These are phyloP conservation scores for Tragopan temminckii DNA, from an alignment of 2,797 vertebrate species.

Conservation along the genomic window DNA sequence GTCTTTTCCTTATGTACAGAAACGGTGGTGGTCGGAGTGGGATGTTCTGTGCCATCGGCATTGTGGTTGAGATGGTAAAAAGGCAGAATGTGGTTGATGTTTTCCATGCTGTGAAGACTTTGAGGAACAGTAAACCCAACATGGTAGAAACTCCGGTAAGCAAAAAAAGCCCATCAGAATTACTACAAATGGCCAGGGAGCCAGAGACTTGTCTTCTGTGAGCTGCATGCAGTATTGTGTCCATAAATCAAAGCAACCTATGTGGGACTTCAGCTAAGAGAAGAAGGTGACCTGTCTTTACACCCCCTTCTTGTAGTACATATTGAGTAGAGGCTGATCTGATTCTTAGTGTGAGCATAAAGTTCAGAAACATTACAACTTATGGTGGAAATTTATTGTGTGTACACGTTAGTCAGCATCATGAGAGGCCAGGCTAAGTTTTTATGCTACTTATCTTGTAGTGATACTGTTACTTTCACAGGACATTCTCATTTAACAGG, in stretches of 20 bases:
- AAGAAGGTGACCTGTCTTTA: background rate
- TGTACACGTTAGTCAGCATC: background rate
- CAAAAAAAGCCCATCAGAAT: background rate
- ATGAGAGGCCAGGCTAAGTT: background rate
- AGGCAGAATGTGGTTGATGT: constrained; percentile 98
- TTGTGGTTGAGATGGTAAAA: constrained; percentile 98
- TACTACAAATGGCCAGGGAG: background rate
- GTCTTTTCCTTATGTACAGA: constrained; percentile 73
- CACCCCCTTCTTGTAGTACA: background rate
- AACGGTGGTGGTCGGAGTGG: constrained; percentile 96
- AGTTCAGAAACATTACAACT: background rate
- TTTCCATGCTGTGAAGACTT: constrained; percentile 97
- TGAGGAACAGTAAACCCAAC: constrained; percentile 98
- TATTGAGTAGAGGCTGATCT: background rate
- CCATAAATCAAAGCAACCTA: background rate
- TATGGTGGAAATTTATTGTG: background rate
- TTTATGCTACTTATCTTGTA: background rate
- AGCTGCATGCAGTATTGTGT: background rate
- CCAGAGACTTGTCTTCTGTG: background rate
- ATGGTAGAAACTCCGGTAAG: constrained; percentile 99
- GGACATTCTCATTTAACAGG: background rate
- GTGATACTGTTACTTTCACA: background rate
- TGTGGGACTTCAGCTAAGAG: background rate
- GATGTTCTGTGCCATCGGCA: constrained; percentile 96
- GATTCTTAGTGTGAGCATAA: background rate